Evolutionary conservation across 2,888 invertebrate genomes (phyloP).

Genomic region (Zaprionus obscuricornis): DNA sequence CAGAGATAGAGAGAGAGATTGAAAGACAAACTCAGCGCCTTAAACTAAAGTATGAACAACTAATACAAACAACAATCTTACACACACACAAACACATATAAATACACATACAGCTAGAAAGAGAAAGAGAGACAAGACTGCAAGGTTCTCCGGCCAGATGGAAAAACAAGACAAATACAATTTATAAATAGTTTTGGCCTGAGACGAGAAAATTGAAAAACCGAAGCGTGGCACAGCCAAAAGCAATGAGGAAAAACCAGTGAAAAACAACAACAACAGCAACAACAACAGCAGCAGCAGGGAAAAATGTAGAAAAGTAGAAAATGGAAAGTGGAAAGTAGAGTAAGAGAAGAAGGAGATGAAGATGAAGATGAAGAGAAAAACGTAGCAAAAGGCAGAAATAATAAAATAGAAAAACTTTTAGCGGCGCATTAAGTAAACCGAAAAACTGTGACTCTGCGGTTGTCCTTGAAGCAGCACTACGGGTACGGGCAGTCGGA

Average conservation of each 20-base stretch:
- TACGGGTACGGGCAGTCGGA: background rate
- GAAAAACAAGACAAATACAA: slow-evolving; percentile 68
- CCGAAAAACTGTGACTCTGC: slow-evolving; percentile 76
- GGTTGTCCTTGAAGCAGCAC: slow-evolving; percentile 73
- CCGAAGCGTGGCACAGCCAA: slow-evolving; percentile 35
- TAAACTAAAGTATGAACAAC: too few species aligned
- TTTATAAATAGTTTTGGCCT: slow-evolving; percentile 73
- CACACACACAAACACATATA: slow-evolving; percentile 15
- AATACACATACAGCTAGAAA: background rate
- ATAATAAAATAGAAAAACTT: slow-evolving; percentile 77
- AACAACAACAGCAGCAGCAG: background rate
- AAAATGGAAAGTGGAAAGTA: background rate
- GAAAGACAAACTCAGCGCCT: too few species aligned
- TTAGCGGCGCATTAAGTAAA: slow-evolving; percentile 78
- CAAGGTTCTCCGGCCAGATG: slow-evolving; percentile 45
- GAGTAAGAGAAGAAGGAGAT: slow-evolving; percentile 2
- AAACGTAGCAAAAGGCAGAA: slow-evolving; percentile 61
- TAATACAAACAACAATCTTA: slow-evolving; percentile 4
- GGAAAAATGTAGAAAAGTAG: background rate
- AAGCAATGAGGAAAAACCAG: slow-evolving; percentile 2
- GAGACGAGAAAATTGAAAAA: slow-evolving; percentile 71
- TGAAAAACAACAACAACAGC: background rate
- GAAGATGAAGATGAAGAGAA: slow-evolving; percentile 3
- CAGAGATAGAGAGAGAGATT: too few species aligned
- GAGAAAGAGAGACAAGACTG: slow-evolving; percentile 12